Evolutionary conservation across 2,113 vertebrate species (phyloP).

Genomic region (Herpetotheres cachinnans): DNA sequence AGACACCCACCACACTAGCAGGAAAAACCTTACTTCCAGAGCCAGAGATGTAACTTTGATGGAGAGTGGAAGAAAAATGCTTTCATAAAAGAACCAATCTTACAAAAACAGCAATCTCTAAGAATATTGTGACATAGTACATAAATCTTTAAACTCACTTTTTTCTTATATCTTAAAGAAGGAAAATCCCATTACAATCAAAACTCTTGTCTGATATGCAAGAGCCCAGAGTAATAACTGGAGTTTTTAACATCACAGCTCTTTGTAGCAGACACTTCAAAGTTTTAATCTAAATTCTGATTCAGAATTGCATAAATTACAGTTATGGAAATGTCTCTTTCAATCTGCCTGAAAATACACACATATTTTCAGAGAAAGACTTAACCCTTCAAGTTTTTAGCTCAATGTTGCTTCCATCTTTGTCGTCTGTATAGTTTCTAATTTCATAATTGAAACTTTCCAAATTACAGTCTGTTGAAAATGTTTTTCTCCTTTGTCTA

Average conservation of each 20-base stretch:
- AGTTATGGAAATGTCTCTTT: background rate
- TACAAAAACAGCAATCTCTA: slow-evolving; percentile 11
- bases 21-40: background rate
- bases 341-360: background rate
- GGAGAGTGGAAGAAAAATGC: slow-evolving; percentile 47
- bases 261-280: background rate
- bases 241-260: background rate
- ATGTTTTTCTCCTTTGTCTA: background rate
- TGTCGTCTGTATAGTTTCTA: background rate
- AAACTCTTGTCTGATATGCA: background rate
- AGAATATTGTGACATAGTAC: slow-evolving; percentile 26
- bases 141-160: slow-evolving; percentile 52
- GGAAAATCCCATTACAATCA: slow-evolving; percentile 23
- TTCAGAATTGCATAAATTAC: background rate
- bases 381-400: background rate
- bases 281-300: slow-evolving; percentile 3
- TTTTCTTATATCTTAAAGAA: background rate
- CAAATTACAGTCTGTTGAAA: background rate
- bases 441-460: background rate
- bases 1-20: background rate
- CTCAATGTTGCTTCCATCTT: background rate
- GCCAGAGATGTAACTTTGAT: slow-evolving; percentile 9
- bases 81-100: slow-evolving; percentile 57
- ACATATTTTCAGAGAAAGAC: background rate
- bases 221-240: background rate